Percentiles rank a stretch among this genome's conserved stretches.
Evolutionary conservation across 2,888 invertebrate genomes (phyloP).

Genomic region (Dascillus cervinus): DNA sequence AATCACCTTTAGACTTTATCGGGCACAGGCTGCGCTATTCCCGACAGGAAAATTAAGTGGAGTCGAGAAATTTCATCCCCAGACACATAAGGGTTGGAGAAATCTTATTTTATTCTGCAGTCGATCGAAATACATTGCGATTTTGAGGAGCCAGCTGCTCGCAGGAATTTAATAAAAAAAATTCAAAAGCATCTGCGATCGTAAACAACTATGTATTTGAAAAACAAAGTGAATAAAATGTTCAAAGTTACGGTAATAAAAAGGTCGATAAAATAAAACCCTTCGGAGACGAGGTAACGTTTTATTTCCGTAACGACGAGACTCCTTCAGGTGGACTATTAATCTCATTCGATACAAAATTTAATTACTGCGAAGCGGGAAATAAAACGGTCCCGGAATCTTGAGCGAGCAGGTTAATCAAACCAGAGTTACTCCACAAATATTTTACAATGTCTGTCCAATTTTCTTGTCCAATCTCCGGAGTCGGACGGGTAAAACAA

Average conservation of each 20-base stretch:
- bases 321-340: too few species aligned
- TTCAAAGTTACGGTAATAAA: too few species aligned
- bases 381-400: conserved; percentile 1
- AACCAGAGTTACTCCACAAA: conserved; percentile 31
- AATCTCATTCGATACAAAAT: too few species aligned
- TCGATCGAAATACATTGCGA: conserved; percentile 32
- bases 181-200: too few species aligned
- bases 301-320: too few species aligned
- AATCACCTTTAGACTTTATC: conserved; percentile 42
- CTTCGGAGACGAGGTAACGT: too few species aligned
- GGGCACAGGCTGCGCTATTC: conserved; percentile 35
- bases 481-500: conserved; percentile 33
- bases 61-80: conserved; percentile 36
- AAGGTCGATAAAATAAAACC: too few species aligned
- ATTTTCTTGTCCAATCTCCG: conserved; percentile 35
- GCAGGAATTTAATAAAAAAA: too few species aligned
- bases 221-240: too few species aligned
- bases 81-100: conserved; percentile 30
- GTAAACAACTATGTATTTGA: too few species aligned
- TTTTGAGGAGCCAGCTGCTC: conserved; percentile 18
- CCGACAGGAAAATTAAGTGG: conserved; percentile 42
- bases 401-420: conserved; percentile 23
- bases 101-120: conserved; percentile 36
- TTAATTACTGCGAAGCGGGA: background rate
- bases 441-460: conserved; percentile 36